Evolutionary conservation across 2,113 vertebrate genomes (phyloP).

Genomic region (Cyphomyrus discorhynchus): DNA sequence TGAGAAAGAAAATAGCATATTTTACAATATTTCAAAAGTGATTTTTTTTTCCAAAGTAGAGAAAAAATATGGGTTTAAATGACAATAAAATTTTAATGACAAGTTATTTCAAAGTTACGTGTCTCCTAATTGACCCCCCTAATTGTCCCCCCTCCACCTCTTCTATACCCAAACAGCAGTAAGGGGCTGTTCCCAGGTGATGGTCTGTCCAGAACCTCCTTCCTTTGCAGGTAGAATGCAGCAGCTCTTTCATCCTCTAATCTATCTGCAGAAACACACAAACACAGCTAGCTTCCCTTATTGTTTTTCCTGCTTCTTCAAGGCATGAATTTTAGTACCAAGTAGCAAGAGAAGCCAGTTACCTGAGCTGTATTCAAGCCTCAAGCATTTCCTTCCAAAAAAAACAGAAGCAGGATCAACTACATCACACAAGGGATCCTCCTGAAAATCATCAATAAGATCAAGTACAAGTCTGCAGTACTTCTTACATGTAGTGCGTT

Average conservation of each 20-base stretch:
- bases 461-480: too few relatives aligned
- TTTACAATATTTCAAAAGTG: background rate
- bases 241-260: background rate
- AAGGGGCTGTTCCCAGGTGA: background rate
- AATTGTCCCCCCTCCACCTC: background rate
- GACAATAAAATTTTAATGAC: background rate
- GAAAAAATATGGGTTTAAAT: background rate
- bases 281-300: background rate
- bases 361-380: too few relatives aligned
- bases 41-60: background rate
- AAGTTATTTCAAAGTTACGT: too few relatives aligned
- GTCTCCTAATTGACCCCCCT: too few relatives aligned
- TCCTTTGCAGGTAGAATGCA: background rate
- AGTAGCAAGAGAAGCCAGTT: too few relatives aligned
- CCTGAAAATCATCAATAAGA: too few relatives aligned
- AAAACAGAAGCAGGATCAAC: too few relatives aligned
- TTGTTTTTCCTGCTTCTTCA: background rate
- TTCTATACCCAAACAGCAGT: background rate
- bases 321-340: background rate
- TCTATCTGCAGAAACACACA: background rate
- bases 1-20: background rate
- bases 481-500: too few relatives aligned
- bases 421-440: too few relatives aligned
- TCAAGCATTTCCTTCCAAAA: too few relatives aligned
- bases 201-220: background rate